phyloP scores from a whole-genome alignment of 2,888 invertebrate genomes.

The Pammene aurita region DNA sequence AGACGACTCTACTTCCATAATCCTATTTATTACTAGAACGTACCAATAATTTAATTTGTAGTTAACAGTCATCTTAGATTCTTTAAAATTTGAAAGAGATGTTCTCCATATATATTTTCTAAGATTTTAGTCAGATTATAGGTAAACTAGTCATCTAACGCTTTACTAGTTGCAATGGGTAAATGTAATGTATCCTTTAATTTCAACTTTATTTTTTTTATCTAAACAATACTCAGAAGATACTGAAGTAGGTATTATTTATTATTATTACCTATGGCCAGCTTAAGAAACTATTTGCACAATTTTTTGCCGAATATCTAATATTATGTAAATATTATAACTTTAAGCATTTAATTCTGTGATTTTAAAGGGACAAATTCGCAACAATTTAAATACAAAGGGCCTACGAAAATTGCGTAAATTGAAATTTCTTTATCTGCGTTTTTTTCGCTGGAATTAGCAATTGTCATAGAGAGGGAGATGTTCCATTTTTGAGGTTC shows the following conservation, averaged over 20 bases:
- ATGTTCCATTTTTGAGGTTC: no score
- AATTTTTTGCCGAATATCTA: not conserved
- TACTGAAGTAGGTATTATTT: not conserved
- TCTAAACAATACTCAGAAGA: not conserved
- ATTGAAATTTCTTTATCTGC: no score
- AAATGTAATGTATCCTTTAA: not conserved
- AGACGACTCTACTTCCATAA: conserved; percentile 17
- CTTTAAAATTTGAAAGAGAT: conserved; percentile 6
- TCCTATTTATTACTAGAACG: conserved; percentile 18
- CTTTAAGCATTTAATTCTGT: conserved; percentile 5
- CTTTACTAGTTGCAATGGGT: conserved; percentile 7
- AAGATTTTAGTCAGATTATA: not conserved
- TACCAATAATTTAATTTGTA: conserved; percentile 10
- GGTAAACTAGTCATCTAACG: not conserved
- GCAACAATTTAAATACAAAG: no score
- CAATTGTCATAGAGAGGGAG: not conserved
- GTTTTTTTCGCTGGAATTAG: not conserved
- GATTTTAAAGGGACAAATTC: no score
- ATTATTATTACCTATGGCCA: not conserved
- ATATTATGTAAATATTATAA: conserved; percentile 15
- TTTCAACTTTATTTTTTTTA: not conserved
- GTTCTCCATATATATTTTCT: conserved; percentile 11
- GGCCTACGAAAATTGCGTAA: no score
- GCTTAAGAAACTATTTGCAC: not conserved
- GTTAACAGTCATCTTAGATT: not conserved